Conservation (phyloP, 2,797 vertebrate genomes). For the Microhierax caerulescens region DNA sequence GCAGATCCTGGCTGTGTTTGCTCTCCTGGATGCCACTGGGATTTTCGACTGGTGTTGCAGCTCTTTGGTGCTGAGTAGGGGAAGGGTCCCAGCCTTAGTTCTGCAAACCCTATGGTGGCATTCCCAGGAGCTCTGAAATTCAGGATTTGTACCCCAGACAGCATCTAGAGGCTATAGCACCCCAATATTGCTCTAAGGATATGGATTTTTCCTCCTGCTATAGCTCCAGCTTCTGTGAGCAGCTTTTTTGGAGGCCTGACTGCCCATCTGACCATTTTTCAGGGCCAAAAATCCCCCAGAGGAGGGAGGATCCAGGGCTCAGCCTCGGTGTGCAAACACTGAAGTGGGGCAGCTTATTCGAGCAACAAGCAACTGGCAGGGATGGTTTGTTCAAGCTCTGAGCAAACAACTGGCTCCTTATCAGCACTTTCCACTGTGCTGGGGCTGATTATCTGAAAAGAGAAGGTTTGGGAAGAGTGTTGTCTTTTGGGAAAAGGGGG, state of each 20-base stretch:
- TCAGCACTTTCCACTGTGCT: slow-evolving; percentile 33
- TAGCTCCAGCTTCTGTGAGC: neutral
- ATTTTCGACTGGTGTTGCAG: neutral
- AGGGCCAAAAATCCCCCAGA: neutral
- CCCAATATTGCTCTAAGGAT: neutral
- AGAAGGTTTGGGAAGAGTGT: slow-evolving; percentile 29
- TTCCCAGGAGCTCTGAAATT: neutral
- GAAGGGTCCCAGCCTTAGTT: neutral
- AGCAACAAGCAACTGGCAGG: neutral
- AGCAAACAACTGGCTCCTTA: slow-evolving; percentile 63
- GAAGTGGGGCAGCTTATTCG: neutral
- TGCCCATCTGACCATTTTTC: neutral
- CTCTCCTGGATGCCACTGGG: neutral
- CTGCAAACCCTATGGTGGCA: neutral
- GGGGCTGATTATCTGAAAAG: slow-evolving; percentile 4
- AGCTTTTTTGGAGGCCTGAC: neutral
- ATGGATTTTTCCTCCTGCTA: rapidly evolving
- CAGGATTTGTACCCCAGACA: neutral
- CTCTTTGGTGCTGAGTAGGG: neutral
- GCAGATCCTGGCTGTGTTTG: neutral
- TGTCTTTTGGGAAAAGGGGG: neutral
- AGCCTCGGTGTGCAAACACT: neutral
- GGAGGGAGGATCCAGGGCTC: neutral
- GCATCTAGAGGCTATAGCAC: neutral
- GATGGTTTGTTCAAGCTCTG: slow-evolving; percentile 35